Conservation (phyloP, 1,140 invertebrate species). For the Gyrodactylus bullatarudis region DNA sequence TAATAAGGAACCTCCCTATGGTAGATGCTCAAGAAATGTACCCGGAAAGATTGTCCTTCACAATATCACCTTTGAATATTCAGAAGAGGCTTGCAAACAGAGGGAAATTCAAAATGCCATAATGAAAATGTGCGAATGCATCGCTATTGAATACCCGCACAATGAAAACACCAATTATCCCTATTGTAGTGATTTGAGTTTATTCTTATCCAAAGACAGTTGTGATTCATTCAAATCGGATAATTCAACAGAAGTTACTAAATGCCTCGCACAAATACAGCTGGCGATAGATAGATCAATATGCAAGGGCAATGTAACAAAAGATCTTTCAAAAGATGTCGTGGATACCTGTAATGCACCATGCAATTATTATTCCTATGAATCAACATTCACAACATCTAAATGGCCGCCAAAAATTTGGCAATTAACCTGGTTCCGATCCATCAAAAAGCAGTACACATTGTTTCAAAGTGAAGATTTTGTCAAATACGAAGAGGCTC, state of each 20-base stretch:
- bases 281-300: background rate
- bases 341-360: background rate
- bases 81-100: slow-evolving; percentile 2
- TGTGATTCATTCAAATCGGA: background rate
- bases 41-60: background rate
- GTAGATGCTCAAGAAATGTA: background rate
- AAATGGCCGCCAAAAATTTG: slow-evolving; percentile 2
- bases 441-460: background rate
- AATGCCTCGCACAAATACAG: background rate
- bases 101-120: background rate
- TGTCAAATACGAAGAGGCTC: background rate
- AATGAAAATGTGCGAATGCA: background rate
- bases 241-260: background rate
- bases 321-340: background rate
- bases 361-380: background rate
- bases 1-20: slow-evolving; percentile 2
- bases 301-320: slow-evolving; percentile 4
- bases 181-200: background rate
- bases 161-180: background rate
- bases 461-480: background rate
- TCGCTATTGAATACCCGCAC: slow-evolving; percentile 5
- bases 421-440: background rate
- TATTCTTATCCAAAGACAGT: background rate
- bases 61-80: background rate
- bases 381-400: background rate